A percentile compares a stretch with the other conserved stretches of the same genome.
Evolutionary conservation across 1,140 invertebrate genomes (phyloP).

Genomic region (Frieseomelitta varia): DNA sequence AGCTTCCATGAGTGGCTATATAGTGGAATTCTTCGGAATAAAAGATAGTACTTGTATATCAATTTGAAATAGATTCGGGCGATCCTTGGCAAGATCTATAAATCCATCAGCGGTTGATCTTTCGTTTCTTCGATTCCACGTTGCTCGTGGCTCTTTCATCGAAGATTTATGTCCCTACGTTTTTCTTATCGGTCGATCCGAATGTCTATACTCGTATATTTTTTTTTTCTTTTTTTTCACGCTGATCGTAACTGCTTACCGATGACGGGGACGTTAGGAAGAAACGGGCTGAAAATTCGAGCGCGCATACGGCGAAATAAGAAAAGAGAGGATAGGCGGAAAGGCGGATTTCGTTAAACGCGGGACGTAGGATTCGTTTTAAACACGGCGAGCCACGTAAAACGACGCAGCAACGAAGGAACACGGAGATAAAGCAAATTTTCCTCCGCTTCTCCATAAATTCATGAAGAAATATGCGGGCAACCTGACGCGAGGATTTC

Average conservation of each 20-base stretch:
- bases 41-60: background rate
- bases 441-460: slow-evolving; percentile 8
- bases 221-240: background rate
- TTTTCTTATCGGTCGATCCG: background rate
- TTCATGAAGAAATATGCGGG: slow-evolving; percentile 33
- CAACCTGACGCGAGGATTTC: background rate
- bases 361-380: slow-evolving; percentile 19
- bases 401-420: background rate
- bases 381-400: slow-evolving; percentile 24
- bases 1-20: too few relatives aligned
- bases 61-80: background rate
- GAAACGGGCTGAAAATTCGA: background rate
- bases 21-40: too few relatives aligned
- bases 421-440: slow-evolving; percentile 35
- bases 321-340: background rate
- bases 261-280: background rate
- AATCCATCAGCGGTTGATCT: background rate
- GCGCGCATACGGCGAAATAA: background rate
- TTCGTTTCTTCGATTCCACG: background rate
- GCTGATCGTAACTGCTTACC: slow-evolving; percentile 16
- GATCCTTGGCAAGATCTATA: background rate
- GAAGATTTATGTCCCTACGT: slow-evolving; percentile 1
- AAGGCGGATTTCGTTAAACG: slow-evolving; percentile 37
- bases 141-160: background rate
- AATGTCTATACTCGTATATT: slow-evolving; percentile 12